phyloP scores from a whole-genome alignment of 1,140 invertebrate species.

The Drosophila pallidifrons region DNA sequence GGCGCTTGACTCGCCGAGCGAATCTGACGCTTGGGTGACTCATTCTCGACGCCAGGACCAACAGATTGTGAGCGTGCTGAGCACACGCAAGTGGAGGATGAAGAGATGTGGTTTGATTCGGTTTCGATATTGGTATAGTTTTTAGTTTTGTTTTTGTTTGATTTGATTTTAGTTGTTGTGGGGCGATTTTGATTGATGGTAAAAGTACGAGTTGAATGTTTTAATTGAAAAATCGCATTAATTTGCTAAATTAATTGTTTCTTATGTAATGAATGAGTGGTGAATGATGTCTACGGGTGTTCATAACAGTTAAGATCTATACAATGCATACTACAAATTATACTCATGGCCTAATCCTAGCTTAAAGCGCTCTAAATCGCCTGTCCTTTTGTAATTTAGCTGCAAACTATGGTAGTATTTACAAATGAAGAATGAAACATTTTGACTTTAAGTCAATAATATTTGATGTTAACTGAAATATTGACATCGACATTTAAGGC shows the following conservation, averaged over 20 bases:
- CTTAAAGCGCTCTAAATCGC: slow-evolving; percentile 1
- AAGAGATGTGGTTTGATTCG: slow-evolving; percentile 55
- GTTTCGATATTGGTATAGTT: slow-evolving; percentile 42
- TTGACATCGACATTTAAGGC: no score
- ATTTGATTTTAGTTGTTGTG: slow-evolving; percentile 59
- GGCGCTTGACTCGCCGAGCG: slow-evolving; percentile 87
- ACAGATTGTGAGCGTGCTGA: slow-evolving; percentile 90
- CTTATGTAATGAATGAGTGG: slow-evolving; percentile 33
- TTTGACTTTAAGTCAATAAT: no score
- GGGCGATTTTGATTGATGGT: slow-evolving; percentile 72
- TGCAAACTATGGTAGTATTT: background rate
- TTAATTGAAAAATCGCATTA: slow-evolving; percentile 64
- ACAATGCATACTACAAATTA: slow-evolving; percentile 56
- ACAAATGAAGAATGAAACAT: background rate
- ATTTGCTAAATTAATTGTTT: slow-evolving; percentile 37
- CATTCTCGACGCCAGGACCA: slow-evolving; percentile 87
- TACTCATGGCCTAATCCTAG: background rate
- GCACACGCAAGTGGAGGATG: slow-evolving; percentile 52
- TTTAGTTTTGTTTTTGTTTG: slow-evolving; percentile 45
- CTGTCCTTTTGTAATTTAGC: background rate
- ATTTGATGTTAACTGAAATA: no score
- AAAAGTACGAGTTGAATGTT: slow-evolving; percentile 73
- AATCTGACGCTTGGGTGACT: slow-evolving; percentile 91
- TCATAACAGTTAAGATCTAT: slow-evolving; percentile 41
- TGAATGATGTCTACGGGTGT: slow-evolving; percentile 50